phyloP scores from a whole-genome alignment of 2,888 invertebrate genomes.

The Tiliacea citrago region DNA sequence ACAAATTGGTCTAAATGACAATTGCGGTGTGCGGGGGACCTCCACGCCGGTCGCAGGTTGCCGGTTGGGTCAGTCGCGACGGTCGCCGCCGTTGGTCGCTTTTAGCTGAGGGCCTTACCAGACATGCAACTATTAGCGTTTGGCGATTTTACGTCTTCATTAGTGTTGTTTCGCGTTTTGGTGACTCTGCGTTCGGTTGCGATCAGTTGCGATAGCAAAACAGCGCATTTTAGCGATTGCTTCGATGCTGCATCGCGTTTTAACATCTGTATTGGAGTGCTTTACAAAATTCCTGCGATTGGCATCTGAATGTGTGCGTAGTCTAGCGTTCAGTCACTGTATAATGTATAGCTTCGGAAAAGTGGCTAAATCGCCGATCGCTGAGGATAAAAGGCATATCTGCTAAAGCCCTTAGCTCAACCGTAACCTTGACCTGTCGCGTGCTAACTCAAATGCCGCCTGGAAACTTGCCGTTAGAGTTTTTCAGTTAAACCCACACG shows the following conservation, averaged over 20 bases:
- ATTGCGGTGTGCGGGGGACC: conserved; percentile 73
- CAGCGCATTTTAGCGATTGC: not conserved
- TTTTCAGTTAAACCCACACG: conserved; percentile 64
- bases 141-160: not conserved
- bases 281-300: not conserved
- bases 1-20: conserved; percentile 84
- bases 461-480: conserved; percentile 70
- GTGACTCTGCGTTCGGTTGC: not conserved
- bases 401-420: conserved; percentile 36
- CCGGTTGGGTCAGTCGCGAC: not conserved
- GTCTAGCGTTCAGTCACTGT: not conserved
- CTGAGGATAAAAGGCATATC: conserved; percentile 14
- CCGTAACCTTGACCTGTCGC: conserved; percentile 84
- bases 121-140: conserved; percentile 3
- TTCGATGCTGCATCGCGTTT: not conserved
- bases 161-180: not conserved
- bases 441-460: conserved; percentile 81
- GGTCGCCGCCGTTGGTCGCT: not conserved
- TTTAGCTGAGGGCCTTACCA: conserved; percentile 26
- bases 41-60: conserved; percentile 8
- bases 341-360: not conserved
- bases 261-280: not conserved
- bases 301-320: not conserved
- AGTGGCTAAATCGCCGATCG: not conserved
- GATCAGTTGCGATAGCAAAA: not conserved